These are phyloP conservation scores for Diloba caeruleocephala DNA, from an alignment of 2,888 invertebrate species.

Conservation along the genomic window DNA sequence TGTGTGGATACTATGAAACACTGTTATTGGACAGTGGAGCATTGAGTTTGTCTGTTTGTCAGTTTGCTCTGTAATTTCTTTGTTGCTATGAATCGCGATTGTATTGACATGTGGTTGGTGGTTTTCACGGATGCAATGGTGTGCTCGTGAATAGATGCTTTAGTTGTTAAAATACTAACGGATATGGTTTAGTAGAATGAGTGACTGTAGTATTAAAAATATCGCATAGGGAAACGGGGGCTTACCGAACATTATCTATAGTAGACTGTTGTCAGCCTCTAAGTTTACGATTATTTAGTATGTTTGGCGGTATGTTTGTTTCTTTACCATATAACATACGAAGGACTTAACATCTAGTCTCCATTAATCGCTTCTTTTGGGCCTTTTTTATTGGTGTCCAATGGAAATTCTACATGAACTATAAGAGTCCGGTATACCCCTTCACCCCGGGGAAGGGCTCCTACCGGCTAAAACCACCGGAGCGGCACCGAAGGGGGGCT, in stretches of 20 bases:
- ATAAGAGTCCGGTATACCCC: too few species aligned
- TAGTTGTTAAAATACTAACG: slow-evolving; percentile 49
- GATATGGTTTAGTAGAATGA: slow-evolving; percentile 48
- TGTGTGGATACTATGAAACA: slow-evolving; percentile 83
- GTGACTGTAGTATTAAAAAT: slow-evolving; percentile 44
- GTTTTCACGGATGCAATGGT: slow-evolving; percentile 56
- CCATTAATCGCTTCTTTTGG: not conserved
- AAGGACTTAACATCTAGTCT: not conserved
- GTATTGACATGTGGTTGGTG: slow-evolving; percentile 76
- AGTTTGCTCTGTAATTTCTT: slow-evolving; percentile 79
- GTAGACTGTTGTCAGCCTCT: slow-evolving; percentile 6
- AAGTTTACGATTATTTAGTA: slow-evolving; percentile 16
- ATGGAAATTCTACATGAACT: too few species aligned
- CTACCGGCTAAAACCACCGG: too few species aligned
- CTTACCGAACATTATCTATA: slow-evolving; percentile 17
- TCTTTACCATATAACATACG: too few species aligned
- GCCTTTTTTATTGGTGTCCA: too few species aligned
- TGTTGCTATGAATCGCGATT: slow-evolving; percentile 85
- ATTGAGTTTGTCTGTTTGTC: slow-evolving; percentile 78
- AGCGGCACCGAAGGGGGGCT: too few species aligned
- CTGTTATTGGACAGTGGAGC: slow-evolving; percentile 84
- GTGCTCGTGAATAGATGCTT: slow-evolving; percentile 48
- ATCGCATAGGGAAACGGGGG: slow-evolving; percentile 33
- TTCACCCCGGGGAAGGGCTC: too few species aligned
- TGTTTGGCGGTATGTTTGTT: too few species aligned